Evolutionary conservation across 2,797 vertebrate genomes (phyloP).

Genomic region (Melanotaenia nigrans): DNA sequence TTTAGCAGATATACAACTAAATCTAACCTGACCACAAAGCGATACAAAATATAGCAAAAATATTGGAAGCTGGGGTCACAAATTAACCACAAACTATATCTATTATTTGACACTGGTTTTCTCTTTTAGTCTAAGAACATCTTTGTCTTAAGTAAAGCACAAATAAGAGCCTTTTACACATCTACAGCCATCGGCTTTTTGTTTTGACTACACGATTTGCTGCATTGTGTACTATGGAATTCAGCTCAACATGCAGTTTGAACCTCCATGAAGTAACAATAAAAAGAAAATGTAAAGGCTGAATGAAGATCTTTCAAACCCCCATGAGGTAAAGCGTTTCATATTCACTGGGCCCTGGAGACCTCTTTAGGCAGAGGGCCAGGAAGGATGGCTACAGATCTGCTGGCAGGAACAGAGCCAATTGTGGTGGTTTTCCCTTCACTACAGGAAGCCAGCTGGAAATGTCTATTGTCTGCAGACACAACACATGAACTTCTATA

Average conservation of each 20-base stretch:
- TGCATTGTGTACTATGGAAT: background rate
- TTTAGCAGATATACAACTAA: background rate
- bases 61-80: background rate
- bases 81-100: background rate
- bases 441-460: constrained; percentile 74
- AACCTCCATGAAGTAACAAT: constrained; percentile 34
- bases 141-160: background rate
- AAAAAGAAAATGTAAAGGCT: constrained; percentile 35
- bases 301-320: constrained; percentile 46
- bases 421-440: constrained; percentile 66
- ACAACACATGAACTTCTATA: constrained; percentile 59
- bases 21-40: background rate
- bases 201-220: constrained; percentile 17
- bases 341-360: constrained; percentile 56
- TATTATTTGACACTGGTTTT: background rate
- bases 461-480: constrained; percentile 73
- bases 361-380: constrained; percentile 66
- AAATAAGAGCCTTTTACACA: background rate
- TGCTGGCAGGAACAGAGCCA: constrained; percentile 57
- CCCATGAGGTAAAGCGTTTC: constrained; percentile 41
- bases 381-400: constrained; percentile 48
- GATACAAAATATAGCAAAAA: background rate
- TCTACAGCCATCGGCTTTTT: constrained; percentile 1
- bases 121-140: background rate
- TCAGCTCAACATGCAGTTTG: constrained; percentile 19